These are phyloP conservation scores for Ptyas mucosa DNA, from an alignment of 2,113 vertebrate genomes.

Conservation along the genomic window DNA sequence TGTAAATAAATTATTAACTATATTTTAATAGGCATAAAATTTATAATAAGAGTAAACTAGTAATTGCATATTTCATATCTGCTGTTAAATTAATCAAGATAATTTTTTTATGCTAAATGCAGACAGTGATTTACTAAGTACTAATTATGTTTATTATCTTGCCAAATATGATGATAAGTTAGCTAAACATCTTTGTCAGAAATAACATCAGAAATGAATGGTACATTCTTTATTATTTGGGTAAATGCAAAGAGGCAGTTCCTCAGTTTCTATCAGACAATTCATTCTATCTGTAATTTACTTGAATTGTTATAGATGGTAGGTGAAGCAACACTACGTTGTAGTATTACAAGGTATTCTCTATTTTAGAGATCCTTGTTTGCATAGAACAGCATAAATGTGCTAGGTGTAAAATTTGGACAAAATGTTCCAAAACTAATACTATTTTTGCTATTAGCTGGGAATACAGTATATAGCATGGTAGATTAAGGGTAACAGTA, in stretches of 20 bases:
- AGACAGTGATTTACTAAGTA: background rate
- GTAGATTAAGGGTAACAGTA: background rate
- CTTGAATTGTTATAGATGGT: background rate
- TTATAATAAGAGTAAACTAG: background rate
- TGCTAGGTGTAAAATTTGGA: no score
- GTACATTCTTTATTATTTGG: background rate
- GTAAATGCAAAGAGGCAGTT: background rate
- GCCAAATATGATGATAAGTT: background rate
- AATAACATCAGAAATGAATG: background rate
- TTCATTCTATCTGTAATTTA: background rate
- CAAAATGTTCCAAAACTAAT: background rate
- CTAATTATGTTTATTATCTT: background rate
- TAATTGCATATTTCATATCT: background rate
- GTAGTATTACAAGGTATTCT: no score
- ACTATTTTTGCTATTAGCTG: background rate
- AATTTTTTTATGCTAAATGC: background rate
- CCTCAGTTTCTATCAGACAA: background rate
- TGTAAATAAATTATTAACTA: background rate
- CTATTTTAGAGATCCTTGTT: no score
- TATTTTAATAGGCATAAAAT: background rate
- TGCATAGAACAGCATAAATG: no score
- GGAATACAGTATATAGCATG: background rate
- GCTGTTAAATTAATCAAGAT: background rate
- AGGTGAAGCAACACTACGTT: no score
- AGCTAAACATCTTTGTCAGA: background rate